Base-by-base conservation (phyloP, 2,888 invertebrate species). In the Erpobdella octoculata region DNA sequence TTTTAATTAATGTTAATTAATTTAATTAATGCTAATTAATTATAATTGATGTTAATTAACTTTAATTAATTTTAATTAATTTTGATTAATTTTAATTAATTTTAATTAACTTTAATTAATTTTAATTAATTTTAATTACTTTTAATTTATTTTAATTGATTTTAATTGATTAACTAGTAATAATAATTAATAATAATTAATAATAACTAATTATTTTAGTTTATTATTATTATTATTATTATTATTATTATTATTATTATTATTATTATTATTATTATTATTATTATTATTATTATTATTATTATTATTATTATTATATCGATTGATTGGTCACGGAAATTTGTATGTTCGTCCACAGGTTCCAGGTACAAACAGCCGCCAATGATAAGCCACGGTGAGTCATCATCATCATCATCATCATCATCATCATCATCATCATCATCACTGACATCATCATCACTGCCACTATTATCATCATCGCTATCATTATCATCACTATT, bases 321-420 rank as follows among this genome's bases (percentile, higher is more conserved):
- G 6, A 25, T 3, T 53, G 12, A 53, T 53, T 48, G 6, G n/a
- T n/a, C n/a, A n/a, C n/a, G n/a, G n/a, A n/a, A n/a, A n/a, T n/a
- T n/a, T n/a, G n/a, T n/a, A n/a, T n/a, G n/a, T n/a, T n/a, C n/a
- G n/a, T n/a, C n/a, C n/a, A 6, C 53, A 53, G 53, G 53, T 53
- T 21, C 53, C 53, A 21, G 53, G 21, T 53, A 28, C 21, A 53
- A 53, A 28, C 53, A 53, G 28, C 53, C 53, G n/a, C n/a, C n/a
- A n/a, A n/a, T n/a, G 5, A 53, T 53, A 21, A 53, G 28, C 53
- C 53, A 53, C 28, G 53, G 53, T 53, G 28, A 25, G 53, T n/a
- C n/a, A 62, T 73, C 71, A 58, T 73, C 61, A 66, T 65, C 71
- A 48, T 65, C 36, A 71, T 71, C 67, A 67, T 67, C 35, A 62